Evolutionary conservation across 2,797 vertebrate species (phyloP).

Genomic region (Premnoplex brunnescens): DNA sequence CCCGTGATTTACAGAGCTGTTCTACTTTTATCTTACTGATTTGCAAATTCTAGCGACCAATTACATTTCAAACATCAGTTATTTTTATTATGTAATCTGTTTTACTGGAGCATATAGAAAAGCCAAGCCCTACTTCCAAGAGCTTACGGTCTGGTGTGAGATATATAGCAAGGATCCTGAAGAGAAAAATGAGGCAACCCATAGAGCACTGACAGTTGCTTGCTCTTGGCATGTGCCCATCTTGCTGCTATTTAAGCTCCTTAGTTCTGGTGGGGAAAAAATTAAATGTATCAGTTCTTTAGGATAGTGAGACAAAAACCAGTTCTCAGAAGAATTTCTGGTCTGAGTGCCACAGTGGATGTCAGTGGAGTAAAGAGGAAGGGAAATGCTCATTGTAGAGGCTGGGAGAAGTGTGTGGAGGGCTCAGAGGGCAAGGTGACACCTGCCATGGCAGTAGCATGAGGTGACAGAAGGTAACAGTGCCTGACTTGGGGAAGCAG

Average conservation of each 20-base stretch:
- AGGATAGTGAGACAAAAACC: background rate
- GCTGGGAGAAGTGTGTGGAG: background rate
- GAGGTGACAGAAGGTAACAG: background rate
- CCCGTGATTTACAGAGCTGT: constrained; percentile 32
- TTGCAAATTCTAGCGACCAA: constrained; percentile 61
- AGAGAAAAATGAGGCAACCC: constrained; percentile 1
- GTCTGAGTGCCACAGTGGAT: background rate
- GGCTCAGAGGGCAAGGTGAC: background rate
- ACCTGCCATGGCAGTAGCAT: background rate
- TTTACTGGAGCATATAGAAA: background rate
- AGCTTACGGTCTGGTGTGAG: background rate
- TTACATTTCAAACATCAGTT: constrained; percentile 57
- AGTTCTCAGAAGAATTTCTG: constrained; percentile 13
- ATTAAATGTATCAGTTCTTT: background rate
- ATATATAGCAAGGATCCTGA: background rate
- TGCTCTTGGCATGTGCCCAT: background rate
- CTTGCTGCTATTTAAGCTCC: background rate
- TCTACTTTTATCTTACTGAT: constrained; percentile 51
- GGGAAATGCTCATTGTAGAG: background rate
- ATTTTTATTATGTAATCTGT: constrained; percentile 56
- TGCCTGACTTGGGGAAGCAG: fast-evolving
- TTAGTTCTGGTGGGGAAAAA: background rate
- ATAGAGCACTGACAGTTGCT: background rate
- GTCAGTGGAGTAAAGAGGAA: background rate
- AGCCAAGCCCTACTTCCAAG: background rate